Percentiles rank a stretch among this genome's conserved stretches.
These are phyloP conservation scores for Xyliphius kryptos DNA, from an alignment of 2,113 vertebrate species.

Conservation along the genomic window DNA sequence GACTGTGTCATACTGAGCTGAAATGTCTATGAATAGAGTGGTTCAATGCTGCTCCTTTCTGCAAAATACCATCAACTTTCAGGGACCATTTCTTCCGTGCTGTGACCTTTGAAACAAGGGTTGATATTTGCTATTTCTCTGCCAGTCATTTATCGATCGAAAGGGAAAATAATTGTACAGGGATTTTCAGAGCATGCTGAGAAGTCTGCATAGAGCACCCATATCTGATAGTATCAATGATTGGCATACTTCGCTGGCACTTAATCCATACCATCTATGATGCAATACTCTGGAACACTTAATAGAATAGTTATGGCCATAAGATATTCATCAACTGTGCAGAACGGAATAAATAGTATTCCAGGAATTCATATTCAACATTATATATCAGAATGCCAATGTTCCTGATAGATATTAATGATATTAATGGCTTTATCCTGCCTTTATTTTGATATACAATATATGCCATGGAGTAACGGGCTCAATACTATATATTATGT, in stretches of 20 bases:
- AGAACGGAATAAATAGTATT: too few species aligned
- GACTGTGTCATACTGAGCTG: not conserved
- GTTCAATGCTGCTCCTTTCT: not conserved
- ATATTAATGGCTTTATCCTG: too few species aligned
- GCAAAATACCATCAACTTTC: not conserved
- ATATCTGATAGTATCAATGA: not conserved
- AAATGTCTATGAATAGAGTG: constrained; percentile 25
- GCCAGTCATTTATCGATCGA: constrained; percentile 1
- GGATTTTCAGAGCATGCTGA: not conserved
- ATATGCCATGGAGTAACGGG: too few species aligned
- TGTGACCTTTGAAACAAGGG: constrained; percentile 18
- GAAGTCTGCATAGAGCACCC: not conserved
- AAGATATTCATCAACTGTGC: too few species aligned
- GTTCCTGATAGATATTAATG: too few species aligned
- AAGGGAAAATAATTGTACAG: not conserved
- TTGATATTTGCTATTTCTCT: not conserved
- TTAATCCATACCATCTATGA: too few species aligned
- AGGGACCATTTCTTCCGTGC: not conserved
- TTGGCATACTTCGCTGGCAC: not conserved
- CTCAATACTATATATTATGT: too few species aligned
- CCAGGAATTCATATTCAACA: too few species aligned
- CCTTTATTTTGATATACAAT: too few species aligned
- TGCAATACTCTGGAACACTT: too few species aligned
- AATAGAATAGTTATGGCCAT: too few species aligned
- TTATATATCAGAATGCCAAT: too few species aligned